Percentiles rank a stretch among this genome's conserved stretches.
phyloP scores from a whole-genome alignment of 2,888 invertebrate species.

The Ptycholaimellus sp. region DNA sequence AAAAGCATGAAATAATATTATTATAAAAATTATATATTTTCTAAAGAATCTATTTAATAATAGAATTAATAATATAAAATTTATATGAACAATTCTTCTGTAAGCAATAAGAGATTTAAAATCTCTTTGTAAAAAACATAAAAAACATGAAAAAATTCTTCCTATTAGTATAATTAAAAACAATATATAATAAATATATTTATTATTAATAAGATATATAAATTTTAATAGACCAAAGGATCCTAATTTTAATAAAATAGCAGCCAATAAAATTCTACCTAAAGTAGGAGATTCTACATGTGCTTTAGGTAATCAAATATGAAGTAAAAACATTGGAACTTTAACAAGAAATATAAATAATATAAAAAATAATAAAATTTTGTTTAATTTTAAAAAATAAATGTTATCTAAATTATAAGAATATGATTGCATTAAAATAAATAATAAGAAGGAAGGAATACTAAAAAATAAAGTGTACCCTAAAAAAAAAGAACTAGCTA shows the following conservation, averaged over 20 bases:
- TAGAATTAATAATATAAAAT: too few relatives aligned
- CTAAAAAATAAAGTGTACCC: too few relatives aligned
- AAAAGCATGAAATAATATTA: conserved; percentile 7
- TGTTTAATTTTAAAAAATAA: conserved; percentile 9
- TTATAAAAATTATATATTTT: conserved; percentile 8
- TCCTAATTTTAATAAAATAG: conserved; percentile 13
- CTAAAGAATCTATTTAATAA: too few relatives aligned
- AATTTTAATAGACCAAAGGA: conserved; percentile 4
- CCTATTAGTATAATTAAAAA: too few relatives aligned
- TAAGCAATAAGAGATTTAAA: too few relatives aligned
- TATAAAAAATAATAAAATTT: conserved; percentile 12
- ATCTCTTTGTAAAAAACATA: not conserved
- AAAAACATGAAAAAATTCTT: too few relatives aligned
- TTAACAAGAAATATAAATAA: too few relatives aligned
- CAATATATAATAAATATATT: conserved; percentile 8
- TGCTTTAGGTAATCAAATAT: conserved; percentile 14
- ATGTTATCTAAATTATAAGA: conserved; percentile 12
- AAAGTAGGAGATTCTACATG: conserved; percentile 11
- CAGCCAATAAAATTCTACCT: conserved; percentile 12
- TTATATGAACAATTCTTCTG: too few relatives aligned
- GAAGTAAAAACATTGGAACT: conserved; percentile 11
- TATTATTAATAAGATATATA: conserved; percentile 11
- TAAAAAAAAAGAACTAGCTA: too few relatives aligned
- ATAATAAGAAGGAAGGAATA: too few relatives aligned
- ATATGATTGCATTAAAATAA: too few relatives aligned